phyloP scores from a whole-genome alignment of 30 jellyfish, hydroid and myxozoan genomes.

The Catostylus mosaicus region DNA sequence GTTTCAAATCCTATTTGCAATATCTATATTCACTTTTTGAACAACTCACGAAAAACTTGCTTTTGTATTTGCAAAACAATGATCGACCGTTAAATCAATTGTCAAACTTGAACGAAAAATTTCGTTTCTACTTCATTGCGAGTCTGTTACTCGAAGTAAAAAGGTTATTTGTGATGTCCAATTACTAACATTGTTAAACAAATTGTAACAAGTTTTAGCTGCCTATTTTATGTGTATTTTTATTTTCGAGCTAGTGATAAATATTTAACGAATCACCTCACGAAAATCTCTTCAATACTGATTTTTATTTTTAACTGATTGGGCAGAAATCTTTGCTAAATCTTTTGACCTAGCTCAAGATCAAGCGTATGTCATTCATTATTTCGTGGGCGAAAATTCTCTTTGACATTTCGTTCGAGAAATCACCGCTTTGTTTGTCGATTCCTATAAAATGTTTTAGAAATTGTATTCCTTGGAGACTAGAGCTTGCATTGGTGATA shows the following conservation, averaged over 20 bases:
- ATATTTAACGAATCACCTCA: slow-evolving; percentile 18
- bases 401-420: slow-evolving; percentile 1
- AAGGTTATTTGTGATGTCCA: background rate
- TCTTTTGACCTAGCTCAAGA: slow-evolving; percentile 33
- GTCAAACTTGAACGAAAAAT: too few relatives aligned
- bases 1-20: too few relatives aligned
- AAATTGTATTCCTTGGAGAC: too few relatives aligned
- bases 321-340: slow-evolving; percentile 23
- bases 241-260: background rate
- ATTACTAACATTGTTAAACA: background rate
- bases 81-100: too few relatives aligned
- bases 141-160: background rate
- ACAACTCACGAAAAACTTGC: too few relatives aligned
- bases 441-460: background rate
- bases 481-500: too few relatives aligned
- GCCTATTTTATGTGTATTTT: background rate
- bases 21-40: too few relatives aligned
- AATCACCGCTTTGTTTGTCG: background rate
- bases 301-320: slow-evolving; percentile 6
- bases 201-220: background rate
- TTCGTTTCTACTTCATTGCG: too few relatives aligned
- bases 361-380: background rate
- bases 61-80: too few relatives aligned
- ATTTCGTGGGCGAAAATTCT: slow-evolving; percentile 17
- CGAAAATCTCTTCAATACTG: slow-evolving; percentile 1